These are phyloP conservation scores for Panurus biarmicus DNA, from an alignment of 2,113 vertebrate species.

Conservation along the genomic window DNA sequence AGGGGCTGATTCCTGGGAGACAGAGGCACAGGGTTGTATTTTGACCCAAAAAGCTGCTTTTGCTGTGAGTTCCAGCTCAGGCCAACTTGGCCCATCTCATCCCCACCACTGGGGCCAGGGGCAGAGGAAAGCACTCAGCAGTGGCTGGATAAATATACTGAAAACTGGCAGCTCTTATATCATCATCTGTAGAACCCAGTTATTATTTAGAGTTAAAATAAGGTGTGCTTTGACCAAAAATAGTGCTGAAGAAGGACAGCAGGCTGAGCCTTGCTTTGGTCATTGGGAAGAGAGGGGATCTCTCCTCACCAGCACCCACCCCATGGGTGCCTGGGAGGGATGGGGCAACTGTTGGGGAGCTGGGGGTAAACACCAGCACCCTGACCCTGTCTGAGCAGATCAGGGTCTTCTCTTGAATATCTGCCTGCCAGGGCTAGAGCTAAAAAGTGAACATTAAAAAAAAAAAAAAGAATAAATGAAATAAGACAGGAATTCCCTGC, in stretches of 20 bases:
- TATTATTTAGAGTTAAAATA: background rate
- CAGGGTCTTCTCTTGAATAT: background rate
- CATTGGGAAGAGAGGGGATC: accelerated
- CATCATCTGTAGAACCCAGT: background rate
- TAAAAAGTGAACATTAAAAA: background rate
- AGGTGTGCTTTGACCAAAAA: background rate
- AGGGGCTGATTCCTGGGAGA: background rate
- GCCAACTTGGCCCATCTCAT: background rate
- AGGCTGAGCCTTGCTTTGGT: background rate
- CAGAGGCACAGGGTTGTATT: background rate
- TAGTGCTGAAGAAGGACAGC: background rate
- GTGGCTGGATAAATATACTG: background rate
- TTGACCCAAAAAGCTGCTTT: background rate
- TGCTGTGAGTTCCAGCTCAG: background rate
- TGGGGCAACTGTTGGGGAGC: background rate
- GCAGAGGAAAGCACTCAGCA: background rate
- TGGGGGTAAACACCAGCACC: background rate
- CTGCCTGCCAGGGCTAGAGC: background rate
- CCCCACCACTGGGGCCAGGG: background rate
- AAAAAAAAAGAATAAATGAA: background rate
- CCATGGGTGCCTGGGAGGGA: background rate
- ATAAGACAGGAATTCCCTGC: background rate
- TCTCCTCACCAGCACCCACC: background rate
- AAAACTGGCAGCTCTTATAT: background rate
- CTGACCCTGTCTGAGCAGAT: background rate